phyloP scores from a whole-genome alignment of 2,113 vertebrate species.

The Chionomys nivalis region DNA sequence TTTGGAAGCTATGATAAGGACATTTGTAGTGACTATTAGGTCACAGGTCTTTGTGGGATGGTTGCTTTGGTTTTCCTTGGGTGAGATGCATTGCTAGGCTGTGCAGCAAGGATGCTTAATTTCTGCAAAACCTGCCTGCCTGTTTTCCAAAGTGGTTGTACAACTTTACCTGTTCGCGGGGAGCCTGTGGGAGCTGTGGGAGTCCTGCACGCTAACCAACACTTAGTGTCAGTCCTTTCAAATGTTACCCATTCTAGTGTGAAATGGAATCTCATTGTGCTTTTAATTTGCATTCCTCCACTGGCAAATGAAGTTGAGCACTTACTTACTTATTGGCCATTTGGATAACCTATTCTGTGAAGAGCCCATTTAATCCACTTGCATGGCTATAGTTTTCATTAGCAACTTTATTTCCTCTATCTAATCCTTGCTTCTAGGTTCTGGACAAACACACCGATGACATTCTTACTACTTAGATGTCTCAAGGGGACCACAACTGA shows the following conservation, averaged over 20 bases:
- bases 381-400: not conserved
- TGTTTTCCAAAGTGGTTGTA: not conserved
- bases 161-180: not conserved
- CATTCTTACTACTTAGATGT: not conserved
- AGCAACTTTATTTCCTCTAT: constrained; percentile 26
- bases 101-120: not conserved
- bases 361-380: constrained; percentile 1
- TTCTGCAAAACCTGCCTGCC: not conserved
- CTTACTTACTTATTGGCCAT: constrained; percentile 19
- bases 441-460: not conserved
- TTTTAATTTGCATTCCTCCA: constrained; percentile 11
- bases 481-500: not conserved
- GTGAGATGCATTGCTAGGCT: not conserved
- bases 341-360: constrained; percentile 45
- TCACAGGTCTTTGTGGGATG: not conserved
- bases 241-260: not conserved
- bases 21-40: not conserved
- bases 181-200: not conserved
- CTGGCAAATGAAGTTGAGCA: constrained; percentile 26
- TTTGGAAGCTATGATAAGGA: not conserved
- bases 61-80: not conserved
- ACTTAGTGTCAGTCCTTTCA: not conserved
- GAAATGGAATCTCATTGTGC: constrained; percentile 14
- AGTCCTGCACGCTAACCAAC: not conserved
- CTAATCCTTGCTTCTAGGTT: not conserved